phyloP scores from a whole-genome alignment of 2,888 invertebrate genomes.

The Petrophora chlorosata region DNA sequence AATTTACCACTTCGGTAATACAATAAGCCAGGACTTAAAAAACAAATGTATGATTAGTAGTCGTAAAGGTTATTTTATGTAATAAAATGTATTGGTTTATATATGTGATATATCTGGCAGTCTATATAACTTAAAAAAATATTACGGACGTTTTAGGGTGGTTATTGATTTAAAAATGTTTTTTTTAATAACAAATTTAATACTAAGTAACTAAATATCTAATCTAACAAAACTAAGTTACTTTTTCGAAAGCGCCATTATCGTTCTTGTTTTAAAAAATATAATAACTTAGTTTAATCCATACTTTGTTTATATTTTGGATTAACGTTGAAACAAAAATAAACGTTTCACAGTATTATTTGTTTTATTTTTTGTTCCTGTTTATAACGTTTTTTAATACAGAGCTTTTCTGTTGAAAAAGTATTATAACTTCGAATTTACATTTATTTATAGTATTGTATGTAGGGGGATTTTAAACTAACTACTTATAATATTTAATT shows the following conservation, averaged over 20 bases:
- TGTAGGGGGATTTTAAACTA: constrained; percentile 26
- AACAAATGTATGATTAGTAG: too few relatives aligned
- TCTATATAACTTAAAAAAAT: too few relatives aligned
- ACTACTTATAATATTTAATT: constrained; percentile 42
- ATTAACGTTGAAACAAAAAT: constrained; percentile 43
- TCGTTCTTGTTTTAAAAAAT: constrained; percentile 12
- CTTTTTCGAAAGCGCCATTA: too few relatives aligned
- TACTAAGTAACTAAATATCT: too few relatives aligned
- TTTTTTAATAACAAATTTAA: not conserved
- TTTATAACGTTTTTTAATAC: constrained; percentile 17
- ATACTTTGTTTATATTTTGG: constrained; percentile 10
- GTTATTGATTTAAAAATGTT: too few relatives aligned
- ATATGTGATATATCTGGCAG: too few relatives aligned
- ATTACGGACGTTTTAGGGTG: too few relatives aligned
- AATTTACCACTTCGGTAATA: too few relatives aligned
- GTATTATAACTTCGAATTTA: constrained; percentile 53
- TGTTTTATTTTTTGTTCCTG: constrained; percentile 6
- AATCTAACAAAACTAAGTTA: too few relatives aligned
- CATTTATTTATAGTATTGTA: constrained; percentile 40
- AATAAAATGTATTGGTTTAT: too few relatives aligned
- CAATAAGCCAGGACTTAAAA: too few relatives aligned
- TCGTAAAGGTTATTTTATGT: too few relatives aligned
- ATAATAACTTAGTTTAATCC: constrained; percentile 7
- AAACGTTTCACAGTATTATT: constrained; percentile 2
- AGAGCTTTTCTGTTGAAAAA: constrained; percentile 33